Conservation (phyloP, 1,140 invertebrate genomes). For the Listronotus oregonensis region DNA sequence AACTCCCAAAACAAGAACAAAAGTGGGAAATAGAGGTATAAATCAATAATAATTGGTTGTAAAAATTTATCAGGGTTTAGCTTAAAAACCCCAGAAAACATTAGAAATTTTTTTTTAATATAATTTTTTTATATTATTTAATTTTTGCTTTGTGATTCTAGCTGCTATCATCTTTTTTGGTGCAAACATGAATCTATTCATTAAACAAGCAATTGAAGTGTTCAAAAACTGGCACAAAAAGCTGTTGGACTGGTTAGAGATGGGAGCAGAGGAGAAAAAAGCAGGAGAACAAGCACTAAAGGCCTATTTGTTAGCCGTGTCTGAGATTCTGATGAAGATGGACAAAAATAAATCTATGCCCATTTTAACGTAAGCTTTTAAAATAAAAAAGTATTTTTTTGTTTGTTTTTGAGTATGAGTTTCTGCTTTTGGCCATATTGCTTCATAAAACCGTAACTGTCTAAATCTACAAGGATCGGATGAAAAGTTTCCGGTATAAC, state of each 20-base stretch:
- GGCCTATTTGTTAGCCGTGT: slow-evolving; percentile 52
- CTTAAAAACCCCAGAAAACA: no score
- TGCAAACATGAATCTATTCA: slow-evolving; percentile 40
- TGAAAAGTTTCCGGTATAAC: no score
- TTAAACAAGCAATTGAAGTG: slow-evolving; percentile 31
- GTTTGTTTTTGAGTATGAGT: no score
- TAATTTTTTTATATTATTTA: no score
- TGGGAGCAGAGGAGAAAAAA: slow-evolving; percentile 39
- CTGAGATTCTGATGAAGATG: slow-evolving; percentile 34
- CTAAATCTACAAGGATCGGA: no score
- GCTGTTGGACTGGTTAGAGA: slow-evolving; percentile 35
- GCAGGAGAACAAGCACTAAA: slow-evolving; percentile 46
- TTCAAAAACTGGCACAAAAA: slow-evolving; percentile 43
- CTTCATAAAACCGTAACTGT: no score
- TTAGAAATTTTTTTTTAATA: no score
- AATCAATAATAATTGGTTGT: no score
- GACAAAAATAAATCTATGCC: slow-evolving; percentile 15
- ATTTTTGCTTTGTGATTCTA: slow-evolving; percentile 14
- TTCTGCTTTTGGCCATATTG: no score
- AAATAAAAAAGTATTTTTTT: no score
- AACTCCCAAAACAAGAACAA: slow-evolving; percentile 21
- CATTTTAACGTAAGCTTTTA: slow-evolving; percentile 45
- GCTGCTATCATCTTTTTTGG: slow-evolving; percentile 44
- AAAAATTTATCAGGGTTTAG: no score
- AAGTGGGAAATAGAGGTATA: slow-evolving; percentile 43